Percentiles rank a stretch among this genome's conserved stretches.
These are phyloP conservation scores for Pterois miles DNA, from an alignment of 2,797 vertebrate genomes.

Conservation along the genomic window DNA sequence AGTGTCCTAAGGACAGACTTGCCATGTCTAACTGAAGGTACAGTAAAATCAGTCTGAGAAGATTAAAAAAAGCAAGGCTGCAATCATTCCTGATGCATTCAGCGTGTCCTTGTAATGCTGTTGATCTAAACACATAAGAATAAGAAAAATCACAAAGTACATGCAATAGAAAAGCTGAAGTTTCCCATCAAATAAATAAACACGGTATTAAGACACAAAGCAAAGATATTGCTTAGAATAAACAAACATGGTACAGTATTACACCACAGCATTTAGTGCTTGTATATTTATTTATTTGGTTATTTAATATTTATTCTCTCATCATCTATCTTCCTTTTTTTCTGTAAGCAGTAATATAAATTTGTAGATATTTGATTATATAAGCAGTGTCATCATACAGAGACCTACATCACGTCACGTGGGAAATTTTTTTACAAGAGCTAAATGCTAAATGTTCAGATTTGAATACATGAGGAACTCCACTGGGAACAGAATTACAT, in stretches of 20 bases:
- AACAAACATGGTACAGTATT: background rate
- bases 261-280: background rate
- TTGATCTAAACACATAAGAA: background rate
- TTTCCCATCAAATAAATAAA: too few relatives aligned
- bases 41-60: background rate
- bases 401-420: too few relatives aligned
- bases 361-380: too few relatives aligned
- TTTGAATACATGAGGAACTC: too few relatives aligned
- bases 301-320: too few relatives aligned
- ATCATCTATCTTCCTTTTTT: too few relatives aligned
- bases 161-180: background rate
- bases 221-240: background rate
- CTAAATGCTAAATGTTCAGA: too few relatives aligned
- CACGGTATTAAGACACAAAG: background rate
- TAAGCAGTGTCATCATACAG: too few relatives aligned
- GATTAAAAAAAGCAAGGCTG: slow-evolving; percentile 4
- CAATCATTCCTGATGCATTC: background rate
- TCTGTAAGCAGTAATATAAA: too few relatives aligned
- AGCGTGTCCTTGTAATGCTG: background rate
- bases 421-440: too few relatives aligned
- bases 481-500: too few relatives aligned
- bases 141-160: background rate
- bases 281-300: fast-evolving
- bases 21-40: background rate
- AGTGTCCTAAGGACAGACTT: background rate